phyloP scores from a whole-genome alignment of 2,113 vertebrate species.

The Capreolus pygargus region DNA sequence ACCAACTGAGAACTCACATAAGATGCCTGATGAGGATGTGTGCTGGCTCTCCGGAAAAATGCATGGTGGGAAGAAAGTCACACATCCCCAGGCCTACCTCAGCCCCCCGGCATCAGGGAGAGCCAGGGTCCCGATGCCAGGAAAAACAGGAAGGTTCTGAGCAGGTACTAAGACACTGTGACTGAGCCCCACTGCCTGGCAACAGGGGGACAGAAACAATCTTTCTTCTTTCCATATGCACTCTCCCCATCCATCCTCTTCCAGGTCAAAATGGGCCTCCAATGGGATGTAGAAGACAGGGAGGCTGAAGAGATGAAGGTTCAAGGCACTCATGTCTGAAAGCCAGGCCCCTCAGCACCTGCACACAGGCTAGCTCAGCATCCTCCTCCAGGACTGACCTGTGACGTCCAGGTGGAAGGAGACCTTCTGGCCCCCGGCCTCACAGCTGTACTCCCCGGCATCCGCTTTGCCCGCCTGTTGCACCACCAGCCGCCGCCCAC shows the following conservation, averaged over 20 bases:
- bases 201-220: background rate
- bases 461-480: constrained; percentile 65
- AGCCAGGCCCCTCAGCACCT: background rate
- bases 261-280: background rate
- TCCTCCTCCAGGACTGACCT: constrained; percentile 60
- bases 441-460: constrained; percentile 72
- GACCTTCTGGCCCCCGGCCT: constrained; percentile 69
- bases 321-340: background rate
- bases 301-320: background rate
- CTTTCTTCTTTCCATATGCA: too few species aligned
- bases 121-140: background rate
- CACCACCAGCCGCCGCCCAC: constrained; percentile 62
- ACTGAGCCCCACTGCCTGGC: background rate
- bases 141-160: background rate
- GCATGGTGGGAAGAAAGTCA: fast-evolving
- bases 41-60: fast-evolving
- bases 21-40: background rate
- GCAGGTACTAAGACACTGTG: background rate
- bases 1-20: fast-evolving
- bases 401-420: constrained; percentile 63
- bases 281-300: background rate
- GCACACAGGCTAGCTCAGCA: fast-evolving
- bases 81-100: background rate
- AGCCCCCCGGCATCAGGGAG: background rate
- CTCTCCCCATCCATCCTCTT: background rate